Base-by-base conservation (phyloP, 2,797 vertebrate species). In the Sebastes glaucus region DNA sequence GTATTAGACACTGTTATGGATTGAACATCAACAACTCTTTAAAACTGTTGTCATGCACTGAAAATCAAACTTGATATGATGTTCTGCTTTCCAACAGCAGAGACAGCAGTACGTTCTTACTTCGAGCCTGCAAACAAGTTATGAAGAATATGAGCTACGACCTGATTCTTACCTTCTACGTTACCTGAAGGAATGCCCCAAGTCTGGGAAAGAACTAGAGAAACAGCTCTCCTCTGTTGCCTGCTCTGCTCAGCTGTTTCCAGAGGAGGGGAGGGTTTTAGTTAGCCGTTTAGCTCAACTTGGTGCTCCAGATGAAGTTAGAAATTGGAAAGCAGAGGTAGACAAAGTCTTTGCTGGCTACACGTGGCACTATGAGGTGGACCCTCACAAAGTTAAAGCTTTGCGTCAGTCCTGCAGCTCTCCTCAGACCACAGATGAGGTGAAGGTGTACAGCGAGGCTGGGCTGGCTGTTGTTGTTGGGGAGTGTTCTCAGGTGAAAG, bases 381-480 rank as follows among this genome's bases (percentile, higher is more conserved):
- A 93, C 9, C 5, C 81, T 59, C 33, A 18, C 27, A 93, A 84
- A 79, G 8, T 82, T 9, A 86, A 86, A 72, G 68, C 78, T 64
- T 72, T 93, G 59, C 85, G 88, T 46, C 64, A 82, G 72, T 74
- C 67, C 23, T 20, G 28, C 59, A 62, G 56, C 55, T 42, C 30
- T 56, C 6, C 0, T 27, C 74, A 82, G 69, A 63, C 32, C 11
- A 38, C n/a, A 1, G 81, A 83, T 73, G 83, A 81, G 2, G 10
- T 93, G 16, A 89, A 80, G 22, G 59, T 94, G 7, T 93, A 89
- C 82, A 81, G 62, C 0, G 84, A 89, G 13, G 4, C 3, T 25
- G 86, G 28, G 6, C 6, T 86, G 68, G 86, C 75, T 5, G 72
- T 93, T 49, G 76, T 92, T 14, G 93, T 93, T 28, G 93, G 93